Evolutionary conservation across 2,888 invertebrate species (phyloP), one percentile per base, ranked within the genome.

Genomic region (Diadegma fenestrale): DNA sequence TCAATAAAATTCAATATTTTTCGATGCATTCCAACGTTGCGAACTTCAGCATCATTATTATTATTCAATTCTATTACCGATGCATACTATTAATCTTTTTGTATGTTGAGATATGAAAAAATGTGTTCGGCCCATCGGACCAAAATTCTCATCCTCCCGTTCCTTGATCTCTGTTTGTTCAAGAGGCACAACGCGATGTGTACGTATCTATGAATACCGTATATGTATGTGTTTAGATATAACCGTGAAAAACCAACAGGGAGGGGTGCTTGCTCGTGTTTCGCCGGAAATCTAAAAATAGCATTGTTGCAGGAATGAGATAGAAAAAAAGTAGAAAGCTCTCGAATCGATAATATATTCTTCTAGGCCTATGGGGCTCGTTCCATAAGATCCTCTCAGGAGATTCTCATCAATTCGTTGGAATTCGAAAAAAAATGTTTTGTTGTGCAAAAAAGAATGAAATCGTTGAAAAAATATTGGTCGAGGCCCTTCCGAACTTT

Each of bases 261-360:
- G 69, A 45, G 37, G 51, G 12, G 30, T 26, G 75, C 63, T 41
- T 26, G 48, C 63, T 64, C 69, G 69, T 33, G 37, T 73, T 75
- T 73, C 79, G 63, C 71, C 80, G 80, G 80, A 80, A 84, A 76
- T 76, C 80, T 84, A 76, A 84, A 80, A 80, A 80, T 84, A 84
- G 76, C 64, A 33, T 58, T 58, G 64, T 61, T 58, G 26, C 54
- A 54, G n/a, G 71, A 33, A 61, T 22, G 73, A 64, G 75, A 80
- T 41, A 63, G 51, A 64, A 64, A 73, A 68, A 78, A 48, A 14
- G 26, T 58, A 78, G 79, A 48, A 30, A 41, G 68, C 26, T 82
- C 26, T 82, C 48, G 51, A 83, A 83, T 83, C 83, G 79, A 83
- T 79, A 69, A 64, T 64, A 64, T 64, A 69, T 79, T 61, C 79